Evolutionary conservation across 2,113 vertebrate species (phyloP).

Genomic region (Grus americana): DNA sequence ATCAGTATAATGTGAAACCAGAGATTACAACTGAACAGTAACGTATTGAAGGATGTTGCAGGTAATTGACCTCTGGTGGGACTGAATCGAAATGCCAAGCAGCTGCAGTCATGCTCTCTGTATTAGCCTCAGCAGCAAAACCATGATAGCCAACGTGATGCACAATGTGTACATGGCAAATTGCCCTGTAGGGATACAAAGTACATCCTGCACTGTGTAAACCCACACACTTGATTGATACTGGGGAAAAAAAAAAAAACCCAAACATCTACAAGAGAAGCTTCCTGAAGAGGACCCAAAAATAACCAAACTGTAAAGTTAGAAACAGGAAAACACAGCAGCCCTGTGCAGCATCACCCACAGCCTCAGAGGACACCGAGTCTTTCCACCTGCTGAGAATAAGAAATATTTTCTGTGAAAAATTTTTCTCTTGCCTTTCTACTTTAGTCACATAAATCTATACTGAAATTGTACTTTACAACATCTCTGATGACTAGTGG

Average conservation of each 20-base stretch:
- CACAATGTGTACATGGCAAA: neutral
- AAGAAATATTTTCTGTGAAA: neutral
- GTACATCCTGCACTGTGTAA: neutral
- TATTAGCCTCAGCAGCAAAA: neutral
- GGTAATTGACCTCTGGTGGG: neutral
- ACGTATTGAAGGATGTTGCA: neutral
- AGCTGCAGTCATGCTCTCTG: neutral
- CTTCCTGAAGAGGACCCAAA: neutral
- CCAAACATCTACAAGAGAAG: neutral
- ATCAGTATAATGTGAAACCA: neutral
- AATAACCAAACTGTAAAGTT: neutral
- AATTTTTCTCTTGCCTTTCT: neutral
- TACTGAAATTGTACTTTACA: neutral
- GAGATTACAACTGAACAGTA: neutral
- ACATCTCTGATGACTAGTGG: neutral
- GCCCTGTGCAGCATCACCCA: neutral
- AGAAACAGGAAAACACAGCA: neutral
- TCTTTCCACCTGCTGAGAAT: neutral
- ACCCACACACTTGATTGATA: neutral
- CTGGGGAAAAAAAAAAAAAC: neutral
- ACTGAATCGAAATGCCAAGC: neutral
- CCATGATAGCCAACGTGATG: neutral
- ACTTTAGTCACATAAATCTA: neutral
- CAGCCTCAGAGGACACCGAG: neutral
- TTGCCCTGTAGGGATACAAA: neutral